These are phyloP conservation scores for Drosophila sechellia DNA, from an alignment of 1,140 invertebrate species.

Conservation along the genomic window DNA sequence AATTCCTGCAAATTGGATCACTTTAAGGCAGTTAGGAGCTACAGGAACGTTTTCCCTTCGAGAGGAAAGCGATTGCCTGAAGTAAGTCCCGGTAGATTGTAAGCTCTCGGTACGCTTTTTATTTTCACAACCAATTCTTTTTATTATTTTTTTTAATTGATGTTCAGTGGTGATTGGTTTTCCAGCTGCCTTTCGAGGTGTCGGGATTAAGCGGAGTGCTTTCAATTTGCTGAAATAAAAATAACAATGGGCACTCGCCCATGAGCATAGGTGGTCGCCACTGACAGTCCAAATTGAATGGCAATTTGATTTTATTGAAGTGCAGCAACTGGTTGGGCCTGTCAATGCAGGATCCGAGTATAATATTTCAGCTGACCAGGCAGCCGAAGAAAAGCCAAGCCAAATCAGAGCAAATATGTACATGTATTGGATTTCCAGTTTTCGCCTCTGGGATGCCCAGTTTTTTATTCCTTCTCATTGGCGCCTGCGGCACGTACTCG, in stretches of 20 bases:
- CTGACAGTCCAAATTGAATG: conserved; percentile 74
- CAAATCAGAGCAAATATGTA: conserved; percentile 27
- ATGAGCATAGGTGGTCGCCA: conserved; percentile 20
- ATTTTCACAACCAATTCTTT: conserved; percentile 17
- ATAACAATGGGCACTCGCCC: conserved; percentile 25
- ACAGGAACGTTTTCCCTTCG: conserved; percentile 1
- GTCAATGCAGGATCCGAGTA: conserved; percentile 58
- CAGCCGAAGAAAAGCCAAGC: conserved; percentile 24
- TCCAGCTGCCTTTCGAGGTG: conserved; percentile 38
- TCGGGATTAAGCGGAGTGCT: conserved; percentile 65
- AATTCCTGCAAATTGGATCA: conserved; percentile 17
- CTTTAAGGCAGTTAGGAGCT: conserved; percentile 33
- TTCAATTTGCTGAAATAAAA: conserved; percentile 73
- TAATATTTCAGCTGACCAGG: conserved; percentile 70
- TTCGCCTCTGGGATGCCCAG: neutral
- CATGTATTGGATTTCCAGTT: conserved; percentile 31
- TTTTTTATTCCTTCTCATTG: neutral
- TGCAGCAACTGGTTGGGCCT: conserved; percentile 71
- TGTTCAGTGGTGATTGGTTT: conserved; percentile 67
- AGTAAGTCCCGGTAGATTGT: conserved; percentile 35
- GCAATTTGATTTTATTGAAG: conserved; percentile 67
- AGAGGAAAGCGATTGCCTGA: conserved; percentile 4
- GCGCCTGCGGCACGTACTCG: conserved; percentile 62
- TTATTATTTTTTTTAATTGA: conserved; percentile 50
- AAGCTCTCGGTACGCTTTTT: conserved; percentile 31